A percentile compares a stretch with the other conserved stretches of the same genome.
These are phyloP conservation scores for Palloptera scutellata DNA, from an alignment of 2,888 invertebrate species.

Conservation along the genomic window DNA sequence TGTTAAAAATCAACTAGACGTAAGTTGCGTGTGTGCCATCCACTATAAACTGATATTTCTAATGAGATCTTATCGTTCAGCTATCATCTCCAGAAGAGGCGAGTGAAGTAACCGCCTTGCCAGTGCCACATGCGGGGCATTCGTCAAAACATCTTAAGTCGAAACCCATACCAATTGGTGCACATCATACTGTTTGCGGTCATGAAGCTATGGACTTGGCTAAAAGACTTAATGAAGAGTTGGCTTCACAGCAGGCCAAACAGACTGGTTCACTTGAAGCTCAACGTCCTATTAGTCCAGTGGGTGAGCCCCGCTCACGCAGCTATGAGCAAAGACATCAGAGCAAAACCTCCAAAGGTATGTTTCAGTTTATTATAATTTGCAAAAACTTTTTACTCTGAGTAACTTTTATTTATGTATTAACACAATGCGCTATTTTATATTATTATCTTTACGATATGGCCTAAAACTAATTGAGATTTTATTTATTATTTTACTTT, in stretches of 20 bases:
- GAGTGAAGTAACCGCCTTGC: constrained; percentile 45
- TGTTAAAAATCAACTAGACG: constrained; percentile 44
- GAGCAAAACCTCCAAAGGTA: constrained; percentile 52
- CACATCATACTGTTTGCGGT: constrained; percentile 78
- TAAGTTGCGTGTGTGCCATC: constrained; percentile 44
- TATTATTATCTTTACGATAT: too few relatives aligned
- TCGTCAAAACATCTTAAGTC: constrained; percentile 68
- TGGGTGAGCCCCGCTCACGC: constrained; percentile 71
- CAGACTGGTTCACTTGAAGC: constrained; percentile 53
- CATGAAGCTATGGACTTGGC: constrained; percentile 82
- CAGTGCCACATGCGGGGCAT: constrained; percentile 54
- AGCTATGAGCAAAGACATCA: constrained; percentile 72
- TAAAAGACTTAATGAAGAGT: constrained; percentile 73
- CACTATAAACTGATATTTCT: neutral
- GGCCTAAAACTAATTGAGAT: too few relatives aligned
- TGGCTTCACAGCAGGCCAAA: constrained; percentile 63
- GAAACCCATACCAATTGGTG: constrained; percentile 77
- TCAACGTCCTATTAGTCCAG: constrained; percentile 65
- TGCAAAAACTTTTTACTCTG: too few relatives aligned
- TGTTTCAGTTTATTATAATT: constrained; percentile 27
- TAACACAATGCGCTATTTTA: too few relatives aligned
- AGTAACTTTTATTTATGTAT: too few relatives aligned
- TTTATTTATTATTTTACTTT: too few relatives aligned
- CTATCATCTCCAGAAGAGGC: constrained; percentile 43
- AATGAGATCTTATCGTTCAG: neutral